Evolutionary conservation across 2,888 invertebrate genomes (phyloP).

Genomic region (Drosophila anceps): DNA sequence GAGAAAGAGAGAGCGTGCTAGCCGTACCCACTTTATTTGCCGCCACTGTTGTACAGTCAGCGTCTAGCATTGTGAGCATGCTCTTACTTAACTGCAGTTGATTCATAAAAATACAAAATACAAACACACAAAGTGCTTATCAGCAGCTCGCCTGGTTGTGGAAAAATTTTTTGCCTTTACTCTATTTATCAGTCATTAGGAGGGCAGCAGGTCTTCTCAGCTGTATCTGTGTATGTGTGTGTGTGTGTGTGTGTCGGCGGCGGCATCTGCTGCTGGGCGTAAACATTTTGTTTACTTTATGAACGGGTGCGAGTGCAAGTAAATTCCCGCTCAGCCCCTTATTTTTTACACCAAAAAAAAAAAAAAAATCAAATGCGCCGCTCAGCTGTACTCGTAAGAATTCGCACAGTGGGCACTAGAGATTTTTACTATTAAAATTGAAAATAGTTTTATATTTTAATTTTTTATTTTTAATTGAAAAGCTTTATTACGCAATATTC

Average conservation of each 20-base stretch:
- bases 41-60: conserved; percentile 51
- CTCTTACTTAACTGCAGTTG: conserved; percentile 33
- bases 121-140: conserved; percentile 33
- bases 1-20: not conserved
- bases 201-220: conserved; percentile 25
- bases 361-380: conserved; percentile 1
- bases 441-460: not conserved
- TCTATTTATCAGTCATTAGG: conserved; percentile 48
- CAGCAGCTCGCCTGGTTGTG: conserved; percentile 43
- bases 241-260: conserved; percentile 8
- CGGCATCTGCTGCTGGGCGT: conserved; percentile 37
- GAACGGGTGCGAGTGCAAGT: conserved; percentile 22
- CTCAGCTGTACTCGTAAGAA: not conserved
- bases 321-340: not conserved
- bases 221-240: not conserved
- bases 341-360: not conserved
- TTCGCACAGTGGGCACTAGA: conserved; percentile 3
- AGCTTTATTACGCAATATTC: too few species aligned
- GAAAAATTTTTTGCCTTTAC: conserved; percentile 51
- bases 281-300: conserved; percentile 44
- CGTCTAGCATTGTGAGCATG: conserved; percentile 35
- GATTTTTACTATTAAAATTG: not conserved
- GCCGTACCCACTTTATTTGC: conserved; percentile 5
- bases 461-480: not conserved
- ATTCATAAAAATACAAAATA: conserved; percentile 56